Conservation (phyloP, 1,140 invertebrate genomes). For the Asbolus verrucosus region DNA sequence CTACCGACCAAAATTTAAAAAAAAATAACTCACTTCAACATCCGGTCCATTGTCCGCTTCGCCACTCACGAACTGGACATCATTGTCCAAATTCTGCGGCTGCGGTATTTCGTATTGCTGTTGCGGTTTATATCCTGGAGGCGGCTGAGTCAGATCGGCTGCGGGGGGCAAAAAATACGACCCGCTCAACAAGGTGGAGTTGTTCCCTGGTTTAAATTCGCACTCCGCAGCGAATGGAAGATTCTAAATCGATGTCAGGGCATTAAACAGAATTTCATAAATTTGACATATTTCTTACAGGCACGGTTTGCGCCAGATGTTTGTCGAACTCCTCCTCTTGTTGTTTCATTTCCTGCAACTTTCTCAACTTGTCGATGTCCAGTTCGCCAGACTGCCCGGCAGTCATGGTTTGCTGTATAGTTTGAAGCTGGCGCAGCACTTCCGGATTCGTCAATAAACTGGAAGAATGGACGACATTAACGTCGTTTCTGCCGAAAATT, state of each 20-base stretch:
- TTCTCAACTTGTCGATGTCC: slow-evolving; percentile 78
- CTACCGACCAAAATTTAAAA: neutral
- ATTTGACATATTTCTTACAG: slow-evolving; percentile 69
- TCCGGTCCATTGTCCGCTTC: slow-evolving; percentile 61
- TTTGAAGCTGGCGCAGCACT: slow-evolving; percentile 79
- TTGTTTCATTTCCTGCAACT: slow-evolving; percentile 78
- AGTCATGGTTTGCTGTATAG: slow-evolving; percentile 68
- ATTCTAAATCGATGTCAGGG: slow-evolving; percentile 69
- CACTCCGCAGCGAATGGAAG: slow-evolving; percentile 77
- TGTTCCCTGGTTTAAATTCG: slow-evolving; percentile 71
- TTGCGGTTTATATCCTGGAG: slow-evolving; percentile 68
- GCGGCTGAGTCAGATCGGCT: slow-evolving; percentile 70
- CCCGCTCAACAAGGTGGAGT: slow-evolving; percentile 39
- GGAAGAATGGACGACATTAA: no score
- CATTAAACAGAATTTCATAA: no score
- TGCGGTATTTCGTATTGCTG: slow-evolving; percentile 49
- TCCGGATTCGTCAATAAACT: slow-evolving; percentile 80
- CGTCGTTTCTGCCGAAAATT: no score
- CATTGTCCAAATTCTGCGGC: slow-evolving; percentile 58
- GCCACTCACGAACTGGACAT: slow-evolving; percentile 68
- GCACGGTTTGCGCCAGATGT: slow-evolving; percentile 78
- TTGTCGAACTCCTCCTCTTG: slow-evolving; percentile 85
- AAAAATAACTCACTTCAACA: slow-evolving; percentile 64
- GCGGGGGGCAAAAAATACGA: slow-evolving; percentile 56
- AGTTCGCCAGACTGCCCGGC: slow-evolving; percentile 68